Base-by-base conservation (phyloP, 2,888 invertebrate genomes). In the Drosophila limbata region DNA sequence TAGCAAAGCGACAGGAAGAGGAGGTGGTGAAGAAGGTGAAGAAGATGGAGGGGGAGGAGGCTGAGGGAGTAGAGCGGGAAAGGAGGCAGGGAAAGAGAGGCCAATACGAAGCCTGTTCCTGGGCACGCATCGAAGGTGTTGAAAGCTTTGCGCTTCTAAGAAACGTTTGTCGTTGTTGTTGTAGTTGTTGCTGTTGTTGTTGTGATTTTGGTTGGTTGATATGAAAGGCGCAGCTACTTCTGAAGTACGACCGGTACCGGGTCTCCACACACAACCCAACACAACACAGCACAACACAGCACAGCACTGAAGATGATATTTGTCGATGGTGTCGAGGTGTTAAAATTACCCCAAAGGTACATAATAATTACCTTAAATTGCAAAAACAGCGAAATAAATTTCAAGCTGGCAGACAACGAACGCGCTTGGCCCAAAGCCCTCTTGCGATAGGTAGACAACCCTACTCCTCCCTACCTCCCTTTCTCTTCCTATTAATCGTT, bases 341-440 rank as follows among this genome's bases (percentile, higher is more conserved):
- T 92, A 92, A 92, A 92, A 92, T 92, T 91, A 92, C 92, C 91
- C 92, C 90, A 89, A 88, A 90, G 91, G 90, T 90, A 90, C 92
- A 92, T 92, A 91, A 91, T 92, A 92, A 92, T 92, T 92, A 92
- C 91, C 91, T 89, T 90, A 91, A 91, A 91, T 91, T 91, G 91
- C 91, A 86, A 89, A 90, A 90, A 90, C 90, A 90, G 86, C 85
- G 88, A 90, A 90, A 90, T 91, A 90, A 90, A 91, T 90, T 91
- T 89, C 69, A 83, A 83, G 73, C 74, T 76, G 79, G 69, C 79
- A 77, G 69, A 53, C 74, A 73, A 79, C 60, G 48, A 73, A 79
- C 60, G 48, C 67, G 48, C 55, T 44, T 56, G 44, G 77, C 76
- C 69, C 64, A 59, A 50, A 77, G 69, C 73, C 62, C 60, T 63